Percentiles rank a stretch among this genome's conserved stretches.
phyloP scores from a whole-genome alignment of 2,888 invertebrate genomes.

The Hemistola chrysoprasaria region DNA sequence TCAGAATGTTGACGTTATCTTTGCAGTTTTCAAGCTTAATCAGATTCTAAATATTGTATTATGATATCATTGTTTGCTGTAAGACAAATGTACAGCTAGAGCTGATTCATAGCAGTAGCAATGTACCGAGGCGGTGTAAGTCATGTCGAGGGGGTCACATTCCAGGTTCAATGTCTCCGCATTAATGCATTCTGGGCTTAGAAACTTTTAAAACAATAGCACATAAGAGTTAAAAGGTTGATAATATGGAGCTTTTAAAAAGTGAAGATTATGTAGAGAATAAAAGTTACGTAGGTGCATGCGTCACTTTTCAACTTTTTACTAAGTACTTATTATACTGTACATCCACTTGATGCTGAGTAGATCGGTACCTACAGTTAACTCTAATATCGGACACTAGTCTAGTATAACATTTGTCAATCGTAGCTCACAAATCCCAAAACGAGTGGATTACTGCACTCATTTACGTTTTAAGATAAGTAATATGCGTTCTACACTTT shows the following conservation, averaged over 20 bases:
- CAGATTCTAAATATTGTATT: slow-evolving; percentile 12
- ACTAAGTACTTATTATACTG: too few relatives aligned
- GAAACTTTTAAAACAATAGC: slow-evolving; percentile 63
- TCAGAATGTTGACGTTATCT: not conserved
- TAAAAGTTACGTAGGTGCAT: slow-evolving; percentile 17
- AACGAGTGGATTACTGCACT: too few relatives aligned
- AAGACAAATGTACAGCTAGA: slow-evolving; percentile 40
- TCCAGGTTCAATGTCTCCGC: slow-evolving; percentile 66
- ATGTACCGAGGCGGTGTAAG: slow-evolving; percentile 42
- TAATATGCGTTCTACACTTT: too few relatives aligned
- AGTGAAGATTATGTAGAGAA: slow-evolving; percentile 40
- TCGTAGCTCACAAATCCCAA: too few relatives aligned
- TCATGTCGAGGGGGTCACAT: slow-evolving; percentile 59
- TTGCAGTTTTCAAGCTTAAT: slow-evolving; percentile 9
- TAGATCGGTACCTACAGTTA: too few relatives aligned
- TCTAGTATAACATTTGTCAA: too few relatives aligned
- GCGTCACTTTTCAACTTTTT: too few relatives aligned
- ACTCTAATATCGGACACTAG: too few relatives aligned
- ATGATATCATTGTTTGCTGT: slow-evolving; percentile 47
- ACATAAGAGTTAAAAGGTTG: slow-evolving; percentile 55
- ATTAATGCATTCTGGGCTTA: slow-evolving; percentile 55
- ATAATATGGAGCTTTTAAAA: slow-evolving; percentile 53
- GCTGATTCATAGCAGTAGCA: slow-evolving; percentile 57
- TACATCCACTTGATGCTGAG: too few relatives aligned
- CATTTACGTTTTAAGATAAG: too few relatives aligned